Base-by-base conservation (phyloP, 2,113 vertebrate species). In the Reinhardtius hippoglossoides region DNA sequence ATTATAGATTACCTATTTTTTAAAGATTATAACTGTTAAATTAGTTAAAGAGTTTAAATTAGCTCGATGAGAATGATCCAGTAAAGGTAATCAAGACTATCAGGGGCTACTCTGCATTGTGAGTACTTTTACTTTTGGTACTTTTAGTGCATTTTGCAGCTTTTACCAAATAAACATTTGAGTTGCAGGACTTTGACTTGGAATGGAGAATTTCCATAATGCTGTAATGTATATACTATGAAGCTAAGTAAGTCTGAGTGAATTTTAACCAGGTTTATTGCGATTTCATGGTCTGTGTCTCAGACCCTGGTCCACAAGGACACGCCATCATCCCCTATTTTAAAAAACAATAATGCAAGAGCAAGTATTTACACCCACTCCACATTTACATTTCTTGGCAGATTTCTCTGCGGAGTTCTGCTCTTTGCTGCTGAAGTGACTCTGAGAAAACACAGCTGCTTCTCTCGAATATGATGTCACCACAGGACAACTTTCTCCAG, bases 371-470 rank as follows among this genome's bases (percentile, higher is more conserved):
- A 82, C 62, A 63, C 54, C 63, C 52, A 79, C 58, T 80, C 60
- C 62, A 71, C 59, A 77, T 87, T 77, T 83, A 79, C 74, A 86
- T 90, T 89, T 93, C 87, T 91, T 94, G 87, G 93, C 89, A 92
- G 87, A 84, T 95, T 87, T 86, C 91, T 90, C 92, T 92, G 91
- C 75, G 85, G 87, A 84, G 91, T 91, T 92, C 71, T 72, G 77
- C 93, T 93, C 94, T 87, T 72, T 86, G 94, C 96, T 95, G 95
- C 95, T 94, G 95, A 95, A 94, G 95, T 93, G 94, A 96, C 89
- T 87, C 81, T 88, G 95, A 96, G 93, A 94, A 95, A 96, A 91
- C 96, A 95, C 96, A 97, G 96, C 95, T 97, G 96, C 93, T 95
- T 92, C 93, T 85, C 58, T 48, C 63, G 88, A 82, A 94, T 94